These are phyloP conservation scores for Ianthella basta DNA, from an alignment of 37 sponge, comb jelly and placozoan genomes.

Conservation along the genomic window DNA sequence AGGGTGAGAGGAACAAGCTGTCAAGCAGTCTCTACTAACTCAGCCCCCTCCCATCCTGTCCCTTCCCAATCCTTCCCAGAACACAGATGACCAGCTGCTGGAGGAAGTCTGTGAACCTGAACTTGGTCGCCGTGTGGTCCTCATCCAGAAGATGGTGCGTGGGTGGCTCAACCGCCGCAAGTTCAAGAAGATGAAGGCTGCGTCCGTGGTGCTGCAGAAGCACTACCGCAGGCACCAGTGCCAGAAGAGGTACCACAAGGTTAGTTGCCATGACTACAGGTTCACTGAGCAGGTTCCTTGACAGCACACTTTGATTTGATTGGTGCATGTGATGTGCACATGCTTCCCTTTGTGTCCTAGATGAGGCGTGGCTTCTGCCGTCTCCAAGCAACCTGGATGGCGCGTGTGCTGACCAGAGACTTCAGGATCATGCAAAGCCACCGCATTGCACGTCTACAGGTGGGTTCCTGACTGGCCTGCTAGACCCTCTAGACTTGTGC, in stretches of 20 bases:
- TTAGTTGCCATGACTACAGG: not conserved
- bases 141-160: slow-evolving; percentile 81
- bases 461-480: not conserved
- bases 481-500: no score
- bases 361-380: slow-evolving; percentile 87
- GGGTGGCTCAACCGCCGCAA: slow-evolving; percentile 64
- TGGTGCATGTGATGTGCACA: not conserved
- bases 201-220: slow-evolving; percentile 85
- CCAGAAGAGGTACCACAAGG: slow-evolving; percentile 64
- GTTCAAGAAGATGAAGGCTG: slow-evolving; percentile 67
- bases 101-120: slow-evolving; percentile 81
- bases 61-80: no score
- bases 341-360: slow-evolving; percentile 23
- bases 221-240: slow-evolving; percentile 47
- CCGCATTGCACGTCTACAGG: slow-evolving; percentile 74
- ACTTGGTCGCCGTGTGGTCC: slow-evolving; percentile 66
- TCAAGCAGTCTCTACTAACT: no score
- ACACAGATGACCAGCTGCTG: slow-evolving; percentile 79
- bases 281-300: no score
- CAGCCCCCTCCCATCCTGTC: not conserved
- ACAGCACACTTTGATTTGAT: no score
- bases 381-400: slow-evolving; percentile 82
- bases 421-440: slow-evolving; percentile 47
- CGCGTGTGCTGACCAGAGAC: slow-evolving; percentile 52
- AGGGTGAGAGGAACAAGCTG: no score